Evolutionary conservation across 2,113 vertebrate species (phyloP).

Genomic region (Corythornis madagascariensis): DNA sequence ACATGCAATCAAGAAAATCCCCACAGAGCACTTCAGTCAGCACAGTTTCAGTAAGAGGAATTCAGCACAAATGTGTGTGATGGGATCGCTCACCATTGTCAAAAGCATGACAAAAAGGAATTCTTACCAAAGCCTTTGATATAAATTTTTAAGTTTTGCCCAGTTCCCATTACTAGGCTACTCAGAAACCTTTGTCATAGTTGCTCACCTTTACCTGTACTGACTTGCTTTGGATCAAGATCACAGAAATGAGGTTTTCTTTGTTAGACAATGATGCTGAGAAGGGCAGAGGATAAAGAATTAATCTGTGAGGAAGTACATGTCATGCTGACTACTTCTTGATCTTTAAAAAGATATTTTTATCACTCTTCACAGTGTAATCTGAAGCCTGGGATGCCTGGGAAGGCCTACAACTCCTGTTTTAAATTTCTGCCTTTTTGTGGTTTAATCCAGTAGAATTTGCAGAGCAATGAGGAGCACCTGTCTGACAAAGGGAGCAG

Average conservation of each 20-base stretch:
- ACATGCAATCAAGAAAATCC: conserved; percentile 21
- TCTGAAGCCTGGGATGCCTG: background rate
- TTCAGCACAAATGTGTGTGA: background rate
- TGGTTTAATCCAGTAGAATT: background rate
- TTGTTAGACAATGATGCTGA: background rate
- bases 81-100: background rate
- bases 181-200: background rate
- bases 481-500: background rate
- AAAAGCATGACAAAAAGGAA: background rate
- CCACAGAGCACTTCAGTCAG: background rate
- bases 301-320: background rate
- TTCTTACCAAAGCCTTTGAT: background rate
- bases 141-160: background rate
- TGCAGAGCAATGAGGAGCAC: background rate
- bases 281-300: conserved; percentile 31
- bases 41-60: background rate
- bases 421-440: background rate
- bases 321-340: background rate
- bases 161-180: background rate
- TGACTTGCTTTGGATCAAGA: background rate
- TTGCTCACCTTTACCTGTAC: background rate
- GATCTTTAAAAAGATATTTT: background rate
- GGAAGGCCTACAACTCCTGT: background rate
- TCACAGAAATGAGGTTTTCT: background rate
- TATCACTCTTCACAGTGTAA: background rate